Percentiles rank a stretch among this genome's conserved stretches.
Conservation (phyloP, 2,888 invertebrate genomes). For the Dasysyrphus albostriatus region DNA sequence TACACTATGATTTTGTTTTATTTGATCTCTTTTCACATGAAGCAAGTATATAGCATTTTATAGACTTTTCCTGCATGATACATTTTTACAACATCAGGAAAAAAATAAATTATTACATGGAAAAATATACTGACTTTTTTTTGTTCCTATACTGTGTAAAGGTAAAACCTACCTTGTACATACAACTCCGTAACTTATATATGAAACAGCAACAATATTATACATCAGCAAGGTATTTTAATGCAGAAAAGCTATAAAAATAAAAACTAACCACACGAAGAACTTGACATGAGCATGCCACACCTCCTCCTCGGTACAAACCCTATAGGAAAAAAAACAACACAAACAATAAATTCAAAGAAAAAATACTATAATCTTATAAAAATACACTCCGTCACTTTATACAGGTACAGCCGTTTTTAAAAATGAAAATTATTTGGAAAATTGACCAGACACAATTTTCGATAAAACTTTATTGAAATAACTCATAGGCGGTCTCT, state of each 20-base stretch:
- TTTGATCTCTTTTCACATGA: conserved; percentile 8
- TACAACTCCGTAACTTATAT: conserved; percentile 15
- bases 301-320: not conserved
- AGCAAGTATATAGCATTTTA: conserved; percentile 35
- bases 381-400: not conserved
- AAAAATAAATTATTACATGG: conserved; percentile 37
- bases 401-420: too few relatives aligned
- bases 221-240: conserved; percentile 45
- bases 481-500: too few relatives aligned
- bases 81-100: not conserved
- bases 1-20: not conserved
- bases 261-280: conserved; percentile 41
- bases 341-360: not conserved
- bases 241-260: conserved; percentile 49
- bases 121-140: conserved; percentile 21
- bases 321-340: not conserved
- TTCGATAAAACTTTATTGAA: too few relatives aligned
- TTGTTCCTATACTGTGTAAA: not conserved
- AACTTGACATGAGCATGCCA: conserved; percentile 27
- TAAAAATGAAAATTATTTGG: too few relatives aligned
- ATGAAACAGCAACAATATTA: conserved; percentile 30
- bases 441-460: too few relatives aligned
- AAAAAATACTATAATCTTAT: not conserved
- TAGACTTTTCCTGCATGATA: conserved; percentile 44
- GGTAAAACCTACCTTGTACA: too few relatives aligned